phyloP scores from a whole-genome alignment of 2,888 invertebrate species.

The Callinectes sapidus region DNA sequence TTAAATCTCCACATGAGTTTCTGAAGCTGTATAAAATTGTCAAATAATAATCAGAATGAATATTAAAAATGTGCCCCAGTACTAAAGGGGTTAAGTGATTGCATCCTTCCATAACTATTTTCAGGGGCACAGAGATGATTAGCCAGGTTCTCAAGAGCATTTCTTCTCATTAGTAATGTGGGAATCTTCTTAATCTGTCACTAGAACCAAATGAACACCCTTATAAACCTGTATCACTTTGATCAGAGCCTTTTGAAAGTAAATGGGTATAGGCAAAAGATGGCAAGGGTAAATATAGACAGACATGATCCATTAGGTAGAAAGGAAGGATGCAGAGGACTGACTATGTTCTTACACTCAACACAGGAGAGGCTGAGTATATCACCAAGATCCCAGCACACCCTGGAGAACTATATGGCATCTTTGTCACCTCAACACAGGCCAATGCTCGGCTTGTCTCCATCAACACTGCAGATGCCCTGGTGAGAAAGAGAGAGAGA shows the following conservation, averaged over 20 bases:
- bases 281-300: background rate
- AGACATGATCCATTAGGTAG: background rate
- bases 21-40: too few relatives aligned
- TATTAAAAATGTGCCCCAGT: too few relatives aligned
- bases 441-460: constrained; percentile 79
- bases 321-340: background rate
- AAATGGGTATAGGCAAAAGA: background rate
- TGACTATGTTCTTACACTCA: background rate
- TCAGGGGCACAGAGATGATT: background rate
- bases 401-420: constrained; percentile 83
- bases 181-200: too few relatives aligned
- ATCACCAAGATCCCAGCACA: constrained; percentile 83
- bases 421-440: constrained; percentile 82
- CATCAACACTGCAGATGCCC: constrained; percentile 82
- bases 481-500: constrained; percentile 75
- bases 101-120: background rate
- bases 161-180: too few relatives aligned
- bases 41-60: too few relatives aligned
- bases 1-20: too few relatives aligned
- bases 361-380: constrained; percentile 85
- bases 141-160: too few relatives aligned
- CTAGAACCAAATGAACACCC: too few relatives aligned
- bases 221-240: too few relatives aligned
- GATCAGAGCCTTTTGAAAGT: too few relatives aligned
- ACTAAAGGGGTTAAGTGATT: too few relatives aligned